These are phyloP conservation scores for Pristionchus maxplancki DNA, from an alignment of 2,888 invertebrate species.

Conservation along the genomic window DNA sequence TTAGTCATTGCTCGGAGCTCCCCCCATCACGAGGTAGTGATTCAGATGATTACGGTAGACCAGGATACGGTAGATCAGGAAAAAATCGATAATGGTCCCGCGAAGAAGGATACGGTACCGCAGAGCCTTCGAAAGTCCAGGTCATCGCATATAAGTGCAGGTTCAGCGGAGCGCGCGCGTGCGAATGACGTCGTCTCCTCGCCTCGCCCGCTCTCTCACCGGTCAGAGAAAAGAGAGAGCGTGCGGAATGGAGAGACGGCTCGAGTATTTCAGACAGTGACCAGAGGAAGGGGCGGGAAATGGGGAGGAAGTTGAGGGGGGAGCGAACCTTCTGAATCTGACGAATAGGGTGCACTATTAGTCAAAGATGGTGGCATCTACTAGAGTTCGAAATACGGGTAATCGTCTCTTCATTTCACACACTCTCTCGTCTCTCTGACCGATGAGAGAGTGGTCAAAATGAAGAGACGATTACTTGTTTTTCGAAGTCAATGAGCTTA, in stretches of 20 bases:
- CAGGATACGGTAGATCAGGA: neutral
- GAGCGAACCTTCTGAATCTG: neutral
- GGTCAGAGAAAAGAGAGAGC: neutral
- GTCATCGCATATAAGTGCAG: neutral
- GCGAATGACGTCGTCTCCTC: neutral
- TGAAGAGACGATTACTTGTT: too few species aligned
- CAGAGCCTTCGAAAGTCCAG: neutral
- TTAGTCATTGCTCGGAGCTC: neutral
- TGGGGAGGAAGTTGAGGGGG: neutral
- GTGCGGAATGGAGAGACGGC: neutral
- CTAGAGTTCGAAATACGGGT: too few species aligned
- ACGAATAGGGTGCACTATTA: too few species aligned
- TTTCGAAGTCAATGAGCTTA: too few species aligned
- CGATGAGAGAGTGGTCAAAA: too few species aligned
- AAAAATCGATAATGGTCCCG: neutral
- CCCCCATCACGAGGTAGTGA: neutral
- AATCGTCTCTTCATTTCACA: too few species aligned
- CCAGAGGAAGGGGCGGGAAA: neutral
- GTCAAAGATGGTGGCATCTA: too few species aligned
- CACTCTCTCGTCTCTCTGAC: too few species aligned
- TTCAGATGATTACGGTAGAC: neutral
- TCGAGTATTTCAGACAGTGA: neutral
- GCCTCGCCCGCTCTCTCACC: neutral
- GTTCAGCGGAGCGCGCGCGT: neutral
- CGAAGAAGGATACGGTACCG: neutral